Evolutionary conservation across 2,113 vertebrate genomes (phyloP), one percentile per base, ranked within the genome.

Genomic region (Atherinomorus stipes): DNA sequence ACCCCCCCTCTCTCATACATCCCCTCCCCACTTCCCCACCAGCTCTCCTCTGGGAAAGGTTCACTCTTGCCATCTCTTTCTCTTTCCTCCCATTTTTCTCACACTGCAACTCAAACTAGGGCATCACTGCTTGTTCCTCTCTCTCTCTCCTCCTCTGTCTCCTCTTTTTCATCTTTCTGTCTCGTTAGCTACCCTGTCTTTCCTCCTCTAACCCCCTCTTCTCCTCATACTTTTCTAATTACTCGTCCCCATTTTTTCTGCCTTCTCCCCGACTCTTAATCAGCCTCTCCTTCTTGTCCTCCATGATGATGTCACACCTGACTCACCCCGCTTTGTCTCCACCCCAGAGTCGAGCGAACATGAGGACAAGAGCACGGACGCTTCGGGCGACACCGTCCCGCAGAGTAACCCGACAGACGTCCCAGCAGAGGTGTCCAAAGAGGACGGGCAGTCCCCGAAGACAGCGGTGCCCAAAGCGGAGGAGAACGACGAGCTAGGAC

Each of bases 331-430:
- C 38, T 87, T 88, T 56, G 78, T 77, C 69, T 62, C 83, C 66
- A 23, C 91, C 90, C 21, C 89, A 99, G 98, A 99, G 92, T 98
- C 96, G 67, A 98, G 96, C 78, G 98, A 99, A 85, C 96, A 96
- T 90, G 97, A 98, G 90, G 98, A 98, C 80, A 98, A 97, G 84
- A 96, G 94, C 88, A 93, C 94, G 76, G 96, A 95, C 73, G 94
- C 91, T 85, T 95, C 95, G 5, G 96, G 93, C 78, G 97, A 99
- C 82, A 88, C 81, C 15, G 90, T 90, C 51, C 92, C 88, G 45
- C 95, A 94, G 72, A 94, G 91, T 89, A 93, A 91, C 81, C 90
- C 95, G 61, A 90, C 93, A 1, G 91, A 93, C 58, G 94, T 89
- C 86, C 93, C 94, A 23, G 80, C 94, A 1, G 96, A 98, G 78